Evolutionary conservation across 1,140 invertebrate species (phyloP), one percentile per base, ranked within the genome.

Genomic region (Magallana angulata): DNA sequence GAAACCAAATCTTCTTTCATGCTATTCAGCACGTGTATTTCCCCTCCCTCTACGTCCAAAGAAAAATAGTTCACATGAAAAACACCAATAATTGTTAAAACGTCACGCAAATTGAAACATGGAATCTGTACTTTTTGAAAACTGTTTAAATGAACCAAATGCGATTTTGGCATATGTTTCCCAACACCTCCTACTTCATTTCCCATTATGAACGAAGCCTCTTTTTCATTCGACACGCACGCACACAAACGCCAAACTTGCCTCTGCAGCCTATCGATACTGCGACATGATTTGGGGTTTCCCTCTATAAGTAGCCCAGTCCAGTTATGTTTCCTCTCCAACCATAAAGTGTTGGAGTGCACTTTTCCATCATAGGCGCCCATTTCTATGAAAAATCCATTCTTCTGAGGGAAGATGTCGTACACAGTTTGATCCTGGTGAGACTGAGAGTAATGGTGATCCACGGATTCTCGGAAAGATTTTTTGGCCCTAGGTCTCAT

Each of bases 331-430:
- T 85, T 64, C n/a, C 64, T 85, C 48, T 85, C 84, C 14, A 85
- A 57, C 84, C 84, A 85, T 18, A 85, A 76, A 1, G 84, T 85
- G 24, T 85, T 85, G 0, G 84, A 85, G 9, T 57, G 18, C 1
- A 71, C 16, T 24, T 24, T 57, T 11, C 84, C 84, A 57, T 85
- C 56, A 18, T 71, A 85, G 48, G 84, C 84, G 0, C 84, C 84
- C 84, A 85, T 85, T 85, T 85, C 84, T 18, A 85, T 85, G 71
- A 85, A 85, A 60, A 85, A 85, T 8, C 84, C 84, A 8, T 85
- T 76, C n/a, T 76, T 18, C 18, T 71, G 71, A 5, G 62, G 62
- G 4, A 85, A 85, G 18, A 85, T 71, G 18, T 85, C 11, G 57
- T 71, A 85, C 5, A 76, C 64, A 1, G 64, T 62, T 24, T 8